These are phyloP conservation scores for Momotus momota DNA, from an alignment of 2,797 vertebrate species.

Conservation along the genomic window DNA sequence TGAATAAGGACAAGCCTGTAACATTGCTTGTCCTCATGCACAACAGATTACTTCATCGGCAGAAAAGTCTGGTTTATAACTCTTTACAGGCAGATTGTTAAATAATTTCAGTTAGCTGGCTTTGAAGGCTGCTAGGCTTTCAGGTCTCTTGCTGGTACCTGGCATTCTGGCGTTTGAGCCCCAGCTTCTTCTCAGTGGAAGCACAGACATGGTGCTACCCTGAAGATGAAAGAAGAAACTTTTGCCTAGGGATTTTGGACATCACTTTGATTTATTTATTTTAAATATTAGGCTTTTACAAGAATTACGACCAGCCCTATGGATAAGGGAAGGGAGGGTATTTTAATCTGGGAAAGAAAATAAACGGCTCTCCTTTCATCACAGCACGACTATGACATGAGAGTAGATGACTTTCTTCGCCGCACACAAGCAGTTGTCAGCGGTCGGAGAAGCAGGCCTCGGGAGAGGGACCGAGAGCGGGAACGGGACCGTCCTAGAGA, in stretches of 20 bases:
- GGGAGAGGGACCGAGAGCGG: conserved; percentile 86
- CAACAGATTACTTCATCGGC: background rate
- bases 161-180: background rate
- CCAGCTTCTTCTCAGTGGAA: background rate
- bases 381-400: conserved; percentile 98
- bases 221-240: background rate
- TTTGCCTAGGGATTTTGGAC: background rate
- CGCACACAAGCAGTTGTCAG: conserved; percentile 96
- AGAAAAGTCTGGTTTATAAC: background rate
- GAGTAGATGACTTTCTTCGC: conserved; percentile 96
- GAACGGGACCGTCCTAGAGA: conserved; percentile 87
- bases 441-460: conserved; percentile 88
- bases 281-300: background rate
- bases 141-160: background rate
- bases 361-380: conserved; percentile 32
- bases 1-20: background rate
- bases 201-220: background rate
- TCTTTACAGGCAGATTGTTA: background rate
- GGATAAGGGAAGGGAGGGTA: background rate
- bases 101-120: background rate
- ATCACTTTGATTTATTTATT: background rate
- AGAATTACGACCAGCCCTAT: fast-evolving
- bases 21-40: background rate
- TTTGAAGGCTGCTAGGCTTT: background rate
- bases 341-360: background rate